A percentile compares a stretch with the other conserved stretches of the same genome.
Evolutionary conservation across 2,888 invertebrate species (phyloP).

Genomic region (Cephalotes varians): DNA sequence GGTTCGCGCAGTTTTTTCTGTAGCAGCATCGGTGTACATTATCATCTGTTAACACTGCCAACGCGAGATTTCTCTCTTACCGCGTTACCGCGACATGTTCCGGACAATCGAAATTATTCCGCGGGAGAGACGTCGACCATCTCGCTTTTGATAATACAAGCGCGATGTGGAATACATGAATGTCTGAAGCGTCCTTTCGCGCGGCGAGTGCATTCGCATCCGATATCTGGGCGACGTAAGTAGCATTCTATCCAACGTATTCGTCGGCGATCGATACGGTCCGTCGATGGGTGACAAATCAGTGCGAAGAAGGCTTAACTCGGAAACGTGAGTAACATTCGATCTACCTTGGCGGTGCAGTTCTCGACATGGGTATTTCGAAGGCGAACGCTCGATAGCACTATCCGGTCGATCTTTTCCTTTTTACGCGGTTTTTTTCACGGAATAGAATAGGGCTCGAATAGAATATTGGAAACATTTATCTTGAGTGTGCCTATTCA

Average conservation of each 20-base stretch:
- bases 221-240: slow-evolving; percentile 32
- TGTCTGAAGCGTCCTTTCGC: slow-evolving; percentile 35
- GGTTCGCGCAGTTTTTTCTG: slow-evolving; percentile 34
- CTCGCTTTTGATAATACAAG: slow-evolving; percentile 43
- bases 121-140: slow-evolving; percentile 29
- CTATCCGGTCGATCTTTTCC: neutral
- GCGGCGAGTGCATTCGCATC: slow-evolving; percentile 31
- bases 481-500: slow-evolving; percentile 15
- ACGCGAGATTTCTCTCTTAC: slow-evolving; percentile 16
- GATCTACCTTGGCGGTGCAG: slow-evolving; percentile 16
- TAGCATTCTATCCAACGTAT: slow-evolving; percentile 4
- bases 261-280: slow-evolving; percentile 37
- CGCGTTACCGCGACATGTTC: slow-evolving; percentile 31
- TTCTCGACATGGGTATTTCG: slow-evolving; percentile 30
- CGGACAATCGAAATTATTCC: slow-evolving; percentile 41
- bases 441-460: neutral
- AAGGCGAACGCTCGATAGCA: neutral
- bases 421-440: neutral
- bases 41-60: slow-evolving; percentile 43
- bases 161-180: slow-evolving; percentile 43
- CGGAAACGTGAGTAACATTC: slow-evolving; percentile 30
- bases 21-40: slow-evolving; percentile 34
- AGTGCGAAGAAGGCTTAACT: slow-evolving; percentile 38
- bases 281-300: slow-evolving; percentile 41
- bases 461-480: slow-evolving; percentile 21